These are phyloP conservation scores for Oncopodura yosiiana DNA, from an alignment of 1,140 invertebrate species.

Conservation along the genomic window DNA sequence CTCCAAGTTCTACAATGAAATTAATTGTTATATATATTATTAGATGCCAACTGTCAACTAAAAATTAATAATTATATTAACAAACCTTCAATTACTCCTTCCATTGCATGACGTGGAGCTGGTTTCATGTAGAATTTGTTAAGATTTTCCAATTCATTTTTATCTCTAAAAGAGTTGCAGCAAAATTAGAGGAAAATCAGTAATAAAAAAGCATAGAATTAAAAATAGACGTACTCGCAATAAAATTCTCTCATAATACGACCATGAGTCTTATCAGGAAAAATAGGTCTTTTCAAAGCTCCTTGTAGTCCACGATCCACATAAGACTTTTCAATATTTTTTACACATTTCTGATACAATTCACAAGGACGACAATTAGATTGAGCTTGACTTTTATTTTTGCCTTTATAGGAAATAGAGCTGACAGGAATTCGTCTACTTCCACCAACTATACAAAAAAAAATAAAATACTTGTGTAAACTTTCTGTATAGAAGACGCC, in stretches of 20 bases:
- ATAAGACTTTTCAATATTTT: constrained; percentile 8
- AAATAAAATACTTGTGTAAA: too few species aligned
- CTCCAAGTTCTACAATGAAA: constrained; percentile 22
- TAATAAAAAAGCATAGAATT: background rate
- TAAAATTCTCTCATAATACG: constrained; percentile 21
- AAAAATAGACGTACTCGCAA: constrained; percentile 25
- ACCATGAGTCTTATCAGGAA: constrained; percentile 4
- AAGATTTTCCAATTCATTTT: constrained; percentile 11
- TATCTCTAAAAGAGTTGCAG: constrained; percentile 13
- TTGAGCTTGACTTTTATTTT: too few species aligned
- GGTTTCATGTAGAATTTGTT: constrained; percentile 24
- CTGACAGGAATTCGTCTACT: too few species aligned
- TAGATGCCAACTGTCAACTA: too few species aligned
- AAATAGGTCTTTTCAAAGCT: constrained; percentile 19
- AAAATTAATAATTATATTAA: too few species aligned
- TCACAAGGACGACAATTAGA: constrained; percentile 27
- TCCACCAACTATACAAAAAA: too few species aligned
- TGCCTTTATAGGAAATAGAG: too few species aligned
- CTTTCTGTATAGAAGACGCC: too few species aligned
- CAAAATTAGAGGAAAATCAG: background rate
- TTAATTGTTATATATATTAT: too few species aligned
- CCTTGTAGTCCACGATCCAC: constrained; percentile 5
- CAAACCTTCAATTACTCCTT: constrained; percentile 25
- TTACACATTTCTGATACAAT: constrained; percentile 20
- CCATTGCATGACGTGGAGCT: constrained; percentile 15